phyloP scores from a whole-genome alignment of 2,113 vertebrate genomes.

The Sitta europaea region DNA sequence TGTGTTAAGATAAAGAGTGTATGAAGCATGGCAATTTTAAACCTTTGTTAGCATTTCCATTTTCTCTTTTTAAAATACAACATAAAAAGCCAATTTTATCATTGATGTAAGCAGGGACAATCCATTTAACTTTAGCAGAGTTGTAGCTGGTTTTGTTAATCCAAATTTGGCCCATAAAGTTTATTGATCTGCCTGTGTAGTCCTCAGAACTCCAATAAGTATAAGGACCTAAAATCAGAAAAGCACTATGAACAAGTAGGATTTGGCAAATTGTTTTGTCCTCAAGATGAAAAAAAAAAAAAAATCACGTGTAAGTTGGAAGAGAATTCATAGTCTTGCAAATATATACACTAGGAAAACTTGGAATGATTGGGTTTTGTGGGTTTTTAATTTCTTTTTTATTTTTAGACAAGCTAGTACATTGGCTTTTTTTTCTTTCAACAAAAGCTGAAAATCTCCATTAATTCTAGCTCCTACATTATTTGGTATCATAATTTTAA shows the following conservation, averaged over 20 bases:
- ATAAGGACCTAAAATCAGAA: background rate
- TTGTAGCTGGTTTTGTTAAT: background rate
- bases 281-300: background rate
- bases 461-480: background rate
- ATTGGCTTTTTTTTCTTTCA: background rate
- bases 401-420: background rate
- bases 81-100: background rate
- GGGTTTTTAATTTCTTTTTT: background rate
- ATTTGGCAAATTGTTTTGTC: background rate
- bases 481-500: background rate
- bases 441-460: background rate
- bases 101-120: background rate
- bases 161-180: background rate
- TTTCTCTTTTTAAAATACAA: background rate
- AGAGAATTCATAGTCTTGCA: background rate
- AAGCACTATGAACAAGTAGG: background rate
- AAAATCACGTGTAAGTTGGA: background rate
- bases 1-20: conserved; percentile 49
- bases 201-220: conserved; percentile 23
- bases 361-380: background rate
- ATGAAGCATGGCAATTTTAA: conserved; percentile 11
- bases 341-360: background rate
- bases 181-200: conserved; percentile 60
- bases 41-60: conserved; percentile 16
- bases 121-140: background rate